These are phyloP conservation scores for Hartigia nigra DNA, from an alignment of 2,888 invertebrate genomes.

Conservation along the genomic window DNA sequence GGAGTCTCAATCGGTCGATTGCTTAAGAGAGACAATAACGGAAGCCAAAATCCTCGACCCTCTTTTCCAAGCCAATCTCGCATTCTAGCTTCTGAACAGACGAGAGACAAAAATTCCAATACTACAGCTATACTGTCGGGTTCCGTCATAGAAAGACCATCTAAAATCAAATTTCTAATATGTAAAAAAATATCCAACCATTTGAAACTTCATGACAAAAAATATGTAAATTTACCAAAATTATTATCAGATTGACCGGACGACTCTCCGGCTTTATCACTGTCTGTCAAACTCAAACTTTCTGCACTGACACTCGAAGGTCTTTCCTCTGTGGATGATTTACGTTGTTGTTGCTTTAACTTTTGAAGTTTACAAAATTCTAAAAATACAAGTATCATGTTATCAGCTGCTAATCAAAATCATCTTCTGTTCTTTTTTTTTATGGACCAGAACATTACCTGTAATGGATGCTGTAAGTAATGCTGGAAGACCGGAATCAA, in stretches of 20 bases:
- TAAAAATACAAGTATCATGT: conserved; percentile 21
- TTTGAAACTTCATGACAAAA: neutral
- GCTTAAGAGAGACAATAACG: conserved; percentile 81
- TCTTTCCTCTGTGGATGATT: conserved; percentile 37
- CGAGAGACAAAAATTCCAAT: conserved; percentile 84
- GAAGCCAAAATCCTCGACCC: conserved; percentile 88
- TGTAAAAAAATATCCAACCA: conserved; percentile 4
- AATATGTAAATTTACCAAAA: conserved; percentile 28
- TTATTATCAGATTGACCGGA: conserved; percentile 39
- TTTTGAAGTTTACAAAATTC: conserved; percentile 56
- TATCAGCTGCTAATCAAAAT: neutral
- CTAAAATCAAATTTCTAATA: conserved; percentile 24
- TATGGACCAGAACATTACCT: conserved; percentile 28
- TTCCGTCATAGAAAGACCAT: conserved; percentile 68
- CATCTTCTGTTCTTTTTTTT: neutral
- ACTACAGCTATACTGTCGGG: conserved; percentile 74
- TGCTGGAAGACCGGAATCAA: conserved; percentile 80
- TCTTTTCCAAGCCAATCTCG: conserved; percentile 89
- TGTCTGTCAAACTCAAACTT: conserved; percentile 63
- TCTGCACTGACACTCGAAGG: conserved; percentile 28
- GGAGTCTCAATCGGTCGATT: conserved; percentile 69
- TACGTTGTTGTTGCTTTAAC: conserved; percentile 32
- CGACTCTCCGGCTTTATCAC: conserved; percentile 64
- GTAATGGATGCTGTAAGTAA: conserved; percentile 73
- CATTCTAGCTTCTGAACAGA: conserved; percentile 83